Conservation (phyloP, 2,888 invertebrate species). For the Caenorhabditis imperialis region DNA sequence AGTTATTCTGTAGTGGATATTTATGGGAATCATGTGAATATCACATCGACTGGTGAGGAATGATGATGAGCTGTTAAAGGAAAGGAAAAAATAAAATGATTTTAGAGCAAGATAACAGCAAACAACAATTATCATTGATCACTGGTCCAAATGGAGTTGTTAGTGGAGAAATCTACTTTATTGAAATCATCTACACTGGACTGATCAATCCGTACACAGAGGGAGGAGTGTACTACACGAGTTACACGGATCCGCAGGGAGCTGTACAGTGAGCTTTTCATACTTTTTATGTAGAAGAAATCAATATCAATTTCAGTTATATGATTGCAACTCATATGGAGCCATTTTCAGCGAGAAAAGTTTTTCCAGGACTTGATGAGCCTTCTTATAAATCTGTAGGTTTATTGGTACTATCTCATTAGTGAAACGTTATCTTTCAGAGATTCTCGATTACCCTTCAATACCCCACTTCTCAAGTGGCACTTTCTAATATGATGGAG, state of each 20-base stretch:
- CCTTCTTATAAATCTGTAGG: conserved; percentile 61
- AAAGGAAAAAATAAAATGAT: not conserved
- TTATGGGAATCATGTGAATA: conserved; percentile 34
- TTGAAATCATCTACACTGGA: conserved; percentile 56
- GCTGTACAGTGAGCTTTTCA: conserved; percentile 35
- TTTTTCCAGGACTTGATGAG: conserved; percentile 64
- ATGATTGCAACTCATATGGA: conserved; percentile 67
- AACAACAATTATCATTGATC: conserved; percentile 47
- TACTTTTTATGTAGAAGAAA: too few relatives aligned
- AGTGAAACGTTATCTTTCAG: conserved; percentile 16
- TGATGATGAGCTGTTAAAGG: not conserved
- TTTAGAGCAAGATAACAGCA: conserved; percentile 44
- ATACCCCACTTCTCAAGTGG: conserved; percentile 54
- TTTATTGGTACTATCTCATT: not conserved
- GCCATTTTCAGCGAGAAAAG: conserved; percentile 54
- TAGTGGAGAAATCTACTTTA: conserved; percentile 39
- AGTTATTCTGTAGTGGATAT: conserved; percentile 11
- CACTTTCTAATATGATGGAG: conserved; percentile 56
- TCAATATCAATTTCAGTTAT: conserved; percentile 33
- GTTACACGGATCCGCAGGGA: conserved; percentile 50
- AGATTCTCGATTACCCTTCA: conserved; percentile 52
- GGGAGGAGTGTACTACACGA: conserved; percentile 60
- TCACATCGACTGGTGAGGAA: conserved; percentile 33
- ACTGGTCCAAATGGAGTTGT: conserved; percentile 38
- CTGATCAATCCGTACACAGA: conserved; percentile 56